Conservation (phyloP, 2,797 vertebrate genomes). For the Channa striata region DNA sequence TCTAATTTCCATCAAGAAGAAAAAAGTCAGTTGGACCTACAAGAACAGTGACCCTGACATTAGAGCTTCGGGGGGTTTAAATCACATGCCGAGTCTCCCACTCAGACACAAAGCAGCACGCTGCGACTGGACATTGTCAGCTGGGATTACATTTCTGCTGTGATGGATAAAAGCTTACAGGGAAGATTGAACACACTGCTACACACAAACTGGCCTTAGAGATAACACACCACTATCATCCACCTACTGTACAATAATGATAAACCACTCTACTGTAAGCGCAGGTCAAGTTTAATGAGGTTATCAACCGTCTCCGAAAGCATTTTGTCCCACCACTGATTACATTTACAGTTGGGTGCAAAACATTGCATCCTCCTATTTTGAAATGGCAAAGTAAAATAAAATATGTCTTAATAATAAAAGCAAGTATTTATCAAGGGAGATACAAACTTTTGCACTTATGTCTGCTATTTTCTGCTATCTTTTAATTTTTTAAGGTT, state of each 20-base stretch:
- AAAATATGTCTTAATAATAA: no score
- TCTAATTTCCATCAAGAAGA: slow-evolving; percentile 49
- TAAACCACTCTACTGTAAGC: neutral
- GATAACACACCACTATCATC: neutral
- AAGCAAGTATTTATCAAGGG: no score
- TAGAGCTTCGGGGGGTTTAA: slow-evolving; percentile 46
- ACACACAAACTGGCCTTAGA: neutral
- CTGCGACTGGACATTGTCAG: slow-evolving; percentile 29
- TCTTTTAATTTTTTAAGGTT: no score
- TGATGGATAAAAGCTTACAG: slow-evolving; percentile 19
- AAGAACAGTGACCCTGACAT: slow-evolving; percentile 50
- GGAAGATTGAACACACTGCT: slow-evolving; percentile 14
- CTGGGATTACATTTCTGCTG: slow-evolving; percentile 44
- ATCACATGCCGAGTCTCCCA: slow-evolving; percentile 48
- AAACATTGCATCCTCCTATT: no score
- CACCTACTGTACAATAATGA: neutral
- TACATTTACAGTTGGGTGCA: neutral
- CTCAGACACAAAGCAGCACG: slow-evolving; percentile 36
- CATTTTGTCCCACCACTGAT: neutral
- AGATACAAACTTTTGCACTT: no score
- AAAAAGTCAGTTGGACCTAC: slow-evolving; percentile 15
- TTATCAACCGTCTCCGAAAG: no score
- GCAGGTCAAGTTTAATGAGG: slow-evolving; percentile 1
- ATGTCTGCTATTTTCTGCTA: no score
- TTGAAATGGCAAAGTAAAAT: no score